phyloP scores from a whole-genome alignment of 2,113 vertebrate genomes.

The Lepisosteus osseus region DNA sequence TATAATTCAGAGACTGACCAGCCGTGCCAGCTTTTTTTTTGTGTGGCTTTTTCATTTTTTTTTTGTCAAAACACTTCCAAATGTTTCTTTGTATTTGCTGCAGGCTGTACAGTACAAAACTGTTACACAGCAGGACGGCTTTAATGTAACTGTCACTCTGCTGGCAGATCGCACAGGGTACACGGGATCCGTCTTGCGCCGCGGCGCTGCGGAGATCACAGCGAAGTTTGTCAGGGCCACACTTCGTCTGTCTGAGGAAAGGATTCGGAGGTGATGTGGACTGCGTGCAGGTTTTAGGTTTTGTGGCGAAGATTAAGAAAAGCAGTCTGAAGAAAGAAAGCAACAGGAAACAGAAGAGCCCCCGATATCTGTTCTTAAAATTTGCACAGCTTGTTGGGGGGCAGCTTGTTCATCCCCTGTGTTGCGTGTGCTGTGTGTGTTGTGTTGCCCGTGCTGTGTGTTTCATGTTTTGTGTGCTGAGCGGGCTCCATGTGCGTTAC shows the following conservation, averaged over 20 bases:
- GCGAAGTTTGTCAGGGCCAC: slow-evolving; percentile 38
- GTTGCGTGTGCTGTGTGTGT: no score
- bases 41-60: slow-evolving; percentile 22
- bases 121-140: slow-evolving; percentile 24
- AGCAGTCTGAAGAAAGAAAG: no score
- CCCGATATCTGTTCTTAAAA: no score
- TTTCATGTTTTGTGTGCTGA: no score
- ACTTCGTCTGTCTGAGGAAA: slow-evolving; percentile 39
- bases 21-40: slow-evolving; percentile 44
- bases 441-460: no score
- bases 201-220: slow-evolving; percentile 37
- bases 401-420: no score
- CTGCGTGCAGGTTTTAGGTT: no score
- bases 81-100: slow-evolving; percentile 36
- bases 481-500: no score
- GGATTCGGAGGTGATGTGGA: slow-evolving; percentile 19
- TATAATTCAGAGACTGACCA: slow-evolving; percentile 59
- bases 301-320: no score
- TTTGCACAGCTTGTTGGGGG: no score
- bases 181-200: slow-evolving; percentile 20
- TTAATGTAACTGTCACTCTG: slow-evolving; percentile 35
- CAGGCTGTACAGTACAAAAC: slow-evolving; percentile 20
- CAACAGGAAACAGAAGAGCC: no score
- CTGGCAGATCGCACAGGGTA: not conserved
- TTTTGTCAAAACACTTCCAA: slow-evolving; percentile 13